Evolutionary conservation across 1,140 invertebrate species (phyloP), one percentile per base, ranked within the genome.

Genomic region (Eriosoma lanigerum): DNA sequence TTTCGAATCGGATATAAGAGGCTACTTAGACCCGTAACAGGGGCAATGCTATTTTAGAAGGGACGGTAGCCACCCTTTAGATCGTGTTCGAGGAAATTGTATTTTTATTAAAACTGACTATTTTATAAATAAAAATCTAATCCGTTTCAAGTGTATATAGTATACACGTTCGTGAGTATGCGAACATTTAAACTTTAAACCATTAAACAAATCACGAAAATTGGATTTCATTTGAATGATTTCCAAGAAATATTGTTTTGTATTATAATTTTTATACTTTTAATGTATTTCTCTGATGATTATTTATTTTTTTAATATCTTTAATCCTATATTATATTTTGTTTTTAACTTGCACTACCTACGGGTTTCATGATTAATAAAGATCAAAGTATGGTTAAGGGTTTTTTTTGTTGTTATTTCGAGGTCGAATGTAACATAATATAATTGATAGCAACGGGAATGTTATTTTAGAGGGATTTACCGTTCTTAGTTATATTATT

Each of bases 1-100:
- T 72, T 72, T 72, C 48, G 68, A 72, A 72, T 72, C 68, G 68
- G 68, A 72, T 72, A 72, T 72, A 72, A 72, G 68, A 72, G 68
- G 68, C 68, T 52, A 72, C 68, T 72, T 72, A 72, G 48, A 72
- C 68, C 48, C 68, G 68, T 72, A 72, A 72, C 68, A 46, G 66
- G 68, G 46, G 46, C 68, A 12, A 52, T 52, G 68, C 29, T 68
- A 48, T 68, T 24, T 50, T 72, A 29, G 68, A 52, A 72, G 68
- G 68, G 68, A 72, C 10, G 24, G 3, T 17, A 9, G 17, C 66
- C 13, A 72, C 68, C 68, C 68, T 72, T 72, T 72, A 29, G 46
- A 24, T 50, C 48, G 21, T 52, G 68, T 72, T 52, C 48, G 24
- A 50, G 17, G 68, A 72, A 50, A 72, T 70, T 29, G 26, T 52